Percentiles rank a stretch among this genome's conserved stretches.
Evolutionary conservation across 2,888 invertebrate species (phyloP).

Genomic region (Formica aserva): DNA sequence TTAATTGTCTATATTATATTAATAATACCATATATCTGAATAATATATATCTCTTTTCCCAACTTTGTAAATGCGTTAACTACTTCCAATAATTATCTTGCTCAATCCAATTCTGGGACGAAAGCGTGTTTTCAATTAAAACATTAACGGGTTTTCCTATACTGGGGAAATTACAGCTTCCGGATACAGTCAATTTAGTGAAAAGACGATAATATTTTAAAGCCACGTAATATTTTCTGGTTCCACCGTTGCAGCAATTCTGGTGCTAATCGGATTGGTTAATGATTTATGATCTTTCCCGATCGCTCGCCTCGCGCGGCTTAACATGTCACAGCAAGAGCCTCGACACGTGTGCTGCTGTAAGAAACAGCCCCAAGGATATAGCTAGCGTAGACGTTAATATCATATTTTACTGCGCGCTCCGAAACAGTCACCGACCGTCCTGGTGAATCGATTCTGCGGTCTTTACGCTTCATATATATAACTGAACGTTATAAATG

Average conservation of each 20-base stretch:
- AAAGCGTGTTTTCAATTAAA: slow-evolving; percentile 9
- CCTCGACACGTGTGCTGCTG: slow-evolving; percentile 36
- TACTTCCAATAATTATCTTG: not conserved
- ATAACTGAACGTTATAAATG: not conserved
- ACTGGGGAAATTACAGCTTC: not conserved
- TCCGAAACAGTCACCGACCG: slow-evolving; percentile 69
- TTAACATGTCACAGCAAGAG: slow-evolving; percentile 15
- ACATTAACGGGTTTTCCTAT: not conserved
- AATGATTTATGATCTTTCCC: slow-evolving; percentile 39
- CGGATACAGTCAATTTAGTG: not conserved
- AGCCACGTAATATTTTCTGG: slow-evolving; percentile 1
- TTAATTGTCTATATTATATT: slow-evolving; percentile 7
- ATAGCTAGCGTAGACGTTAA: slow-evolving; percentile 69
- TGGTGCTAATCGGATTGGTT: slow-evolving; percentile 31
- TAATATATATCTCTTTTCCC: not conserved
- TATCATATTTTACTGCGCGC: slow-evolving; percentile 71
- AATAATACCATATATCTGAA: not conserved
- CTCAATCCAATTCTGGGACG: not conserved
- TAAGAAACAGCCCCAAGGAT: slow-evolving; percentile 54
- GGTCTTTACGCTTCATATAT: slow-evolving; percentile 38
- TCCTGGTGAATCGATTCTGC: slow-evolving; percentile 64
- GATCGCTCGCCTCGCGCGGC: not conserved
- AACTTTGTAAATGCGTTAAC: not conserved
- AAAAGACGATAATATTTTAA: slow-evolving; percentile 10
- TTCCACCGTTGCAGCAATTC: not conserved